A percentile compares a stretch with the other conserved stretches of the same genome.
Conservation (phyloP, 2,113 vertebrate species). For the Hylia prasina region DNA sequence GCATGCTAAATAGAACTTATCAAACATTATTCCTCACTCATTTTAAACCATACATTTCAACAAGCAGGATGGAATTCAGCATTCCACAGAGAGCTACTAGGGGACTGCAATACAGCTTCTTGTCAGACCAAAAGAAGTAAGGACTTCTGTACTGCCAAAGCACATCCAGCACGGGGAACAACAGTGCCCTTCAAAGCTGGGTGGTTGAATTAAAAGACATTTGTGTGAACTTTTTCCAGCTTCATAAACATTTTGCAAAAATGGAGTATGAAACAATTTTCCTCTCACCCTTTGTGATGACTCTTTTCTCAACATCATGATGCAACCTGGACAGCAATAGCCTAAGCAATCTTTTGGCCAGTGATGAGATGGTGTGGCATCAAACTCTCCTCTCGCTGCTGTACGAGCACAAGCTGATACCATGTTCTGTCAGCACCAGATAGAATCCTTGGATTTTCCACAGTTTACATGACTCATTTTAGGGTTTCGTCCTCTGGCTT, state of each 20-base stretch:
- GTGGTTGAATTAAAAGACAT: neutral
- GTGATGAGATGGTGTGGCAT: neutral
- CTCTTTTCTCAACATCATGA: neutral
- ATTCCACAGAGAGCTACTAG: neutral
- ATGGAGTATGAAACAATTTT: neutral
- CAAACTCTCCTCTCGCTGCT: rapidly evolving
- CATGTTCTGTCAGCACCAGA: neutral
- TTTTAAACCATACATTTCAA: neutral
- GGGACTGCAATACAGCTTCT: neutral
- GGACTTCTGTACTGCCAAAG: neutral
- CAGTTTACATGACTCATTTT: neutral
- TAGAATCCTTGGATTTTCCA: neutral
- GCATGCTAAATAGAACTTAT: conserved; percentile 10
- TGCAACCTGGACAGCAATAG: neutral
- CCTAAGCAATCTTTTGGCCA: neutral
- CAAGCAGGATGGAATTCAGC: neutral
- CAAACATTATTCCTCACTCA: neutral
- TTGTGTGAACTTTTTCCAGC: neutral
- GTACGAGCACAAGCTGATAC: neutral
- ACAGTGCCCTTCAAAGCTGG: neutral
- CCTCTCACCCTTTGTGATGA: neutral
- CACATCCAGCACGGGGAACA: neutral
- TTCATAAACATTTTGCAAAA: neutral
- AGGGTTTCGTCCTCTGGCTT: neutral
- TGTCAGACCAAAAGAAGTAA: neutral